Conservation (phyloP, 1,140 invertebrate genomes). For the Drosophila yakuba region DNA sequence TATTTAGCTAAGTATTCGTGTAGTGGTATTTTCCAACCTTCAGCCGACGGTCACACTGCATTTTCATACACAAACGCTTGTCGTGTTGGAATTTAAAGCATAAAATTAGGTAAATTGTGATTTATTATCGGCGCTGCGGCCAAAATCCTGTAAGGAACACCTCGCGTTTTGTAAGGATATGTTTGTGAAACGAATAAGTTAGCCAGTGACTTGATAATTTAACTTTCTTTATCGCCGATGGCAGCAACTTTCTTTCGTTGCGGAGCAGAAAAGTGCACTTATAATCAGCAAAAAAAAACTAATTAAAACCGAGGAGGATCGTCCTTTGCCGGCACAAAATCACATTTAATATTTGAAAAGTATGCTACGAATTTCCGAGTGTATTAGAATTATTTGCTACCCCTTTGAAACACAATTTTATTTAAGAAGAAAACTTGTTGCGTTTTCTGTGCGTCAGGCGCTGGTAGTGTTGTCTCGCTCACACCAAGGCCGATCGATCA, state of each 20-base stretch:
- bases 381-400: slow-evolving; percentile 72
- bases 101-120: slow-evolving; percentile 53
- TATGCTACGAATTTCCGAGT: slow-evolving; percentile 69
- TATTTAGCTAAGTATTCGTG: too few relatives aligned
- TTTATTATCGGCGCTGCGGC: slow-evolving; percentile 2
- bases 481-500: slow-evolving; percentile 39
- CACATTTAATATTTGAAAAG: slow-evolving; percentile 65
- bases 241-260: slow-evolving; percentile 15
- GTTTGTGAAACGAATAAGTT: too few relatives aligned
- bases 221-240: neutral
- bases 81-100: slow-evolving; percentile 61
- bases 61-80: slow-evolving; percentile 16
- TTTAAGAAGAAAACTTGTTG: slow-evolving; percentile 56
- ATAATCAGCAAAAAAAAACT: neutral
- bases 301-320: neutral
- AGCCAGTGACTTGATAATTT: neutral
- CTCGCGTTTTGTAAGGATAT: neutral
- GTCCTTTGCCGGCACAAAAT: slow-evolving; percentile 30
- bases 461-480: slow-evolving; percentile 52
- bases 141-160: neutral
- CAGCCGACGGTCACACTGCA: neutral
- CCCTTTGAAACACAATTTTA: slow-evolving; percentile 68
- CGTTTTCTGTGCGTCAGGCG: slow-evolving; percentile 32
- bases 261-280: slow-evolving; percentile 1
- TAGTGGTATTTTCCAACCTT: neutral